phyloP scores from a whole-genome alignment of 2,797 vertebrate genomes.

The Paramormyrops hopkinsi region DNA sequence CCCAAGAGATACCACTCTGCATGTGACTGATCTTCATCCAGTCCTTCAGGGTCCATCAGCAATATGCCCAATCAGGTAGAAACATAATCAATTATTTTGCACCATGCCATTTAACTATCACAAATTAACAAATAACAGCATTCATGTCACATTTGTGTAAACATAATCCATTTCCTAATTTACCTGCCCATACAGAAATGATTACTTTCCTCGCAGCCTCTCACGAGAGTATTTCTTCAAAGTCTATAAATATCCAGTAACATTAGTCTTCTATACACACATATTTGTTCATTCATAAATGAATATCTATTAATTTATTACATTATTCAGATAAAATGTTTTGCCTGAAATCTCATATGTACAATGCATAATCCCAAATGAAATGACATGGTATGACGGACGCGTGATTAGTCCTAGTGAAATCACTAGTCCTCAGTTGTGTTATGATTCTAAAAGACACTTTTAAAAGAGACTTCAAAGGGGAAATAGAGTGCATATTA shows the following conservation, averaged over 20 bases:
- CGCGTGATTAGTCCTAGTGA: not conserved
- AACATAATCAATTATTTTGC: not conserved
- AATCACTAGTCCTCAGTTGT: not conserved
- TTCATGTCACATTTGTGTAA: not conserved
- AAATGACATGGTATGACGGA: not conserved
- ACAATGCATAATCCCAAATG: not conserved
- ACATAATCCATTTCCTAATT: slow-evolving; percentile 4
- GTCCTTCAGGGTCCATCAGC: not conserved
- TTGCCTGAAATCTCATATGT: not conserved
- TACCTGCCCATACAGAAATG: not conserved
- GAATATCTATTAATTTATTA: not conserved
- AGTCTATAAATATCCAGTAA: not conserved
- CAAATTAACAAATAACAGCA: not conserved
- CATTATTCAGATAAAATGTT: not conserved
- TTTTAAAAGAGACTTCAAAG: not conserved
- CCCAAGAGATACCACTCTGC: not conserved
- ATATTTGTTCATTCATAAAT: not conserved
- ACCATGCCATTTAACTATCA: not conserved
- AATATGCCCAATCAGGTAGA: not conserved
- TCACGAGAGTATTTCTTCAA: not conserved
- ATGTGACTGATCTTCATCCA: not conserved
- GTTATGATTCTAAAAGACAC: not conserved
- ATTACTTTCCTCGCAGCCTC: not conserved
- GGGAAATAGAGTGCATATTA: not conserved
- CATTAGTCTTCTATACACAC: not conserved